Evolutionary conservation across 2,113 vertebrate species (phyloP).

Genomic region (Salvelinus namaycush): DNA sequence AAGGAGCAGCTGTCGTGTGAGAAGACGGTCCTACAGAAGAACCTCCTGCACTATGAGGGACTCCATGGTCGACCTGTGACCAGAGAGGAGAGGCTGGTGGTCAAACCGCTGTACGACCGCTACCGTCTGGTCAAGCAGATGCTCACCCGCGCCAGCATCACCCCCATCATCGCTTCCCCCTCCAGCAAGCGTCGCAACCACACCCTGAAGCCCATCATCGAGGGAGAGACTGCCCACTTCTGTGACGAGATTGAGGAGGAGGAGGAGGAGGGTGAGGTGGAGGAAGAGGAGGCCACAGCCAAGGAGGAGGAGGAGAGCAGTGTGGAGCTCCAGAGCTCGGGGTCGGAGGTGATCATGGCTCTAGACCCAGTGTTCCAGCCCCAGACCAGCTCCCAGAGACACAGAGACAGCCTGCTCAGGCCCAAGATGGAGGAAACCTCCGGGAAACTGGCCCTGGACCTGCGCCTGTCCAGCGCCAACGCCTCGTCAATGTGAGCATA

Average conservation of each 20-base stretch:
- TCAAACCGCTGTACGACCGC: slow-evolving; percentile 95
- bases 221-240: slow-evolving; percentile 96
- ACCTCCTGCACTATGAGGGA: slow-evolving; percentile 94
- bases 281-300: slow-evolving; percentile 23
- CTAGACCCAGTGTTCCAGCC: slow-evolving; percentile 72
- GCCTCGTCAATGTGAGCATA: slow-evolving; percentile 88
- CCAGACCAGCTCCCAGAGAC: slow-evolving; percentile 15
- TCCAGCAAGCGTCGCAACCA: slow-evolving; percentile 91
- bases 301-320: slow-evolving; percentile 64
- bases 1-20: slow-evolving; percentile 94
- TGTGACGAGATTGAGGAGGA: slow-evolving; percentile 93
- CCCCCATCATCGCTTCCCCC: slow-evolving; percentile 89
- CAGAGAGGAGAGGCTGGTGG: slow-evolving; percentile 90
- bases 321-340: slow-evolving; percentile 79
- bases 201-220: slow-evolving; percentile 94
- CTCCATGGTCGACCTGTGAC: slow-evolving; percentile 93
- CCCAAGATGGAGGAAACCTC: slow-evolving; percentile 83
- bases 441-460: slow-evolving; percentile 87
- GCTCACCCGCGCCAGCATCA: slow-evolving; percentile 95
- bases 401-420: slow-evolving; percentile 70
- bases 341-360: slow-evolving; percentile 82
- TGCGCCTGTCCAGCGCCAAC: slow-evolving; percentile 89
- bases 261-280: slow-evolving; percentile 49
- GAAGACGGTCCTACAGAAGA: slow-evolving; percentile 95
- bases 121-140: slow-evolving; percentile 97